phyloP scores from a whole-genome alignment of 2,113 vertebrate species.

The Condylura cristata region DNA sequence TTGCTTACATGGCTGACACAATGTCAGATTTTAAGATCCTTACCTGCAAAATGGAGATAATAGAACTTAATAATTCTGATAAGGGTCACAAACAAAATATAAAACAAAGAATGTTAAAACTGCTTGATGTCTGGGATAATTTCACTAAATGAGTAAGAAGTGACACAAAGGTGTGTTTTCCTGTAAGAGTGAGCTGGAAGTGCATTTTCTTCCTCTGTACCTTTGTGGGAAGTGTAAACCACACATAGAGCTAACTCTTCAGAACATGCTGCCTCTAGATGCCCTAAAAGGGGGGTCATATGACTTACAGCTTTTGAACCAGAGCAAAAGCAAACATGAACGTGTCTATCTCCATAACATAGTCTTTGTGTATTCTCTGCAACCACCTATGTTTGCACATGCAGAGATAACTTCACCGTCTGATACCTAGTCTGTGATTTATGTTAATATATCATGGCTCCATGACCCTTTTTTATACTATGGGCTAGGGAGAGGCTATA shows the following conservation, averaged over 20 bases:
- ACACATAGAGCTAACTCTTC: neutral
- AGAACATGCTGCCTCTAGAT: neutral
- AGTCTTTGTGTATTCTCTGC: slow-evolving; percentile 60
- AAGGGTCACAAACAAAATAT: neutral
- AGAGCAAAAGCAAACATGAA: slow-evolving; percentile 67
- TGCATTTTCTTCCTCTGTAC: neutral
- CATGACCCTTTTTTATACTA: slow-evolving; percentile 68
- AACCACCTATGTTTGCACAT: slow-evolving; percentile 57
- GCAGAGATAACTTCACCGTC: slow-evolving; percentile 78
- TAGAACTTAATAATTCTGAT: neutral
- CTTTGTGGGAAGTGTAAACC: neutral
- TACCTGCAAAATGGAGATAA: neutral
- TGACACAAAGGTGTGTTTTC: neutral
- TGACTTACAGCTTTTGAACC: slow-evolving; percentile 47
- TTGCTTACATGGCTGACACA: neutral
- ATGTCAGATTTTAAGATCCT: neutral
- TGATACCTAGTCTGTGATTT: slow-evolving; percentile 62
- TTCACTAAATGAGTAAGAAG: neutral
- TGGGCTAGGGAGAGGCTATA: slow-evolving; percentile 50
- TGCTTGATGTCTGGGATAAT: neutral
- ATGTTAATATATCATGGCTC: slow-evolving; percentile 72
- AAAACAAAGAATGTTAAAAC: neutral
- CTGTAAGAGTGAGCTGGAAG: neutral
- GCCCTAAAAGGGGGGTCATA: slow-evolving; percentile 8
- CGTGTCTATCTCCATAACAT: slow-evolving; percentile 59